A percentile compares a stretch with the other conserved stretches of the same genome.
phyloP scores from a whole-genome alignment of 2,888 invertebrate genomes.

The Lamproptera curius region DNA sequence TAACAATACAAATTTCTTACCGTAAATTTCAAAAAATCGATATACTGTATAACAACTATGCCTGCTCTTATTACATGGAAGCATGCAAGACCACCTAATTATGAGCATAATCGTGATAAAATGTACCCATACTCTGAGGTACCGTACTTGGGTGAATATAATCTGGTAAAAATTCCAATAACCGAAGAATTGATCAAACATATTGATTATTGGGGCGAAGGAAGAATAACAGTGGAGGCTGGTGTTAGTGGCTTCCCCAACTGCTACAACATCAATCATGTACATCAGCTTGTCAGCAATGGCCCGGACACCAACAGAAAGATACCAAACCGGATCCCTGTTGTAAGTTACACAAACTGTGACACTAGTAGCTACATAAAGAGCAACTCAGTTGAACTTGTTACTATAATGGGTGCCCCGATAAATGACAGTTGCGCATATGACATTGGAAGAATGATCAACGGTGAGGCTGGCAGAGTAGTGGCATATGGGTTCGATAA shows the following conservation, averaged over 20 bases:
- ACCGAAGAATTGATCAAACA: conserved; percentile 31
- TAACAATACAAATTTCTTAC: neutral
- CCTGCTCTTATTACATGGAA: conserved; percentile 8
- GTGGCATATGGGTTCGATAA: conserved; percentile 36
- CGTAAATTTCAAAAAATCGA: no score
- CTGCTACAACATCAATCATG: conserved; percentile 45
- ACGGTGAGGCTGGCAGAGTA: conserved; percentile 34
- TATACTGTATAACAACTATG: no score
- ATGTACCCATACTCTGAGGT: conserved; percentile 44
- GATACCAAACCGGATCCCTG: conserved; percentile 47
- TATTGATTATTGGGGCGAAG: conserved; percentile 51
- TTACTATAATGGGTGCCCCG: conserved; percentile 44
- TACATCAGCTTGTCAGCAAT: conserved; percentile 40
- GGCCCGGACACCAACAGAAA: conserved; percentile 38
- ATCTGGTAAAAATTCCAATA: conserved; percentile 37
- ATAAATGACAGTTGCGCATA: conserved; percentile 41
- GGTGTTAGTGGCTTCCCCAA: conserved; percentile 37
- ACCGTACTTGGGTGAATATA: conserved; percentile 42
- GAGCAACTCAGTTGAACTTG: conserved; percentile 34
- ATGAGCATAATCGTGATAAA: conserved; percentile 34
- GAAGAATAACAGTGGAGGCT: conserved; percentile 27
- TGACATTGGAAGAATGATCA: conserved; percentile 44
- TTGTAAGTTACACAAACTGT: conserved; percentile 36
- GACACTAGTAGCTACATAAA: conserved; percentile 42
- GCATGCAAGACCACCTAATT: conserved; percentile 35